Evolutionary conservation across 2,888 invertebrate genomes (phyloP), one percentile per base, ranked within the genome.

Genomic region (Chalcosyrphus nemorum): DNA sequence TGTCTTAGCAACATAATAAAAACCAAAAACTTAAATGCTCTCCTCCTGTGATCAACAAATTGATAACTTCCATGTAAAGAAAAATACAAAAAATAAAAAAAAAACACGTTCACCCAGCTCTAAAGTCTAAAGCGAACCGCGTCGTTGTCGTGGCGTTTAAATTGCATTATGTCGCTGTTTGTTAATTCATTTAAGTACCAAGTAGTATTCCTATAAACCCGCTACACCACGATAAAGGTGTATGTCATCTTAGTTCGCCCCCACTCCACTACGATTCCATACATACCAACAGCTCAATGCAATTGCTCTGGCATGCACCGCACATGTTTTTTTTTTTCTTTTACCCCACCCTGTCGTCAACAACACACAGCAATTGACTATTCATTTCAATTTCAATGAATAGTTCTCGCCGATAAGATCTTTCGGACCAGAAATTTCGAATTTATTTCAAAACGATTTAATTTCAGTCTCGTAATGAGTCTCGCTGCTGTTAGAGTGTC

Each of bases 161-260:
- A 82, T 82, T 72, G 19, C 56, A 82, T 72, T 77, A 82, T 61
- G 35, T 56, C 82, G 66, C 66, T 72, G 19, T 63, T 71, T 66
- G 71, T 77, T 77, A 82, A 82, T 77, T 82, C 47, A 54, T 61
- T 77, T 66, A 77, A 82, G 72, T 82, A 63, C 56, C 50, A 59
- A 54, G 17, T 13, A 45, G 71, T 70, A 76, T 65, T 47, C 50
- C 9, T 29, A 43, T 29, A 11, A 63, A 24, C 54, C 50, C 11
- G 59, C 29, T 13, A 41, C 66, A 19, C 57, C 35, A 71, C 17
- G 61, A 66, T 38, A 32, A 71, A 65, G 75, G 66, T 66, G 65
- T 63, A 21, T 35, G 3, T 50, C 50, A 50, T 50, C 29, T 21
- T 15, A 4, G 29, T 9, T 43, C 27, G 1, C 24, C 50, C 21